Evolutionary conservation across 2,113 vertebrate genomes (phyloP), one percentile per base, ranked within the genome.

Genomic region (Ascaphus truei): DNA sequence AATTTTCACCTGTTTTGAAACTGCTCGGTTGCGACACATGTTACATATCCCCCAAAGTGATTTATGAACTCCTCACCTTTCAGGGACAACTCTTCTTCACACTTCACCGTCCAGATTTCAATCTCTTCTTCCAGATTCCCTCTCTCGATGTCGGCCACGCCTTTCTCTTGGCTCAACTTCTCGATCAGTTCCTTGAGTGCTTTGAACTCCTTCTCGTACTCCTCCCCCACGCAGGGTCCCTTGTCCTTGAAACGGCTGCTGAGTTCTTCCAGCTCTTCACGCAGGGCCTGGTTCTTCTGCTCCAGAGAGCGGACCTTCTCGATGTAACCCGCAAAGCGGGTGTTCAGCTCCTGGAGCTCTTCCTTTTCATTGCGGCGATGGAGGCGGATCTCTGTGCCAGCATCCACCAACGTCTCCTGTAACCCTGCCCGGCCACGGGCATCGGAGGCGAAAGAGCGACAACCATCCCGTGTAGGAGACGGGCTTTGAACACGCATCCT

Each of bases 261-360:
- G 75, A 91, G 91, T 81, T 88, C 91, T 77, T 88, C 93, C 76
- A 94, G 85, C 65, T 97, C 95, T 0, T 89, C 91, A 76, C 93
- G 91, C 83, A 97, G 79, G 80, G 89, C 89, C 83, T 88, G 89
- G 86, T 96, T 95, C 81, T 92, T 92, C 68, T 88, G 83, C 87
- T 97, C 95, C 66, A 96, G 82, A 76, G 88, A 89, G 47, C 92
- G 87, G 82, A 96, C 94, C 76, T 93, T 91, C 74, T 97, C 93
- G 77, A 97, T 96, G 85, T 96, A 97, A 43, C 92, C 92, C 5
- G 95, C 93, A 84, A 96, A 96, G n/a, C 95, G 93, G 78, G 95
- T 93, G 67, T 97, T 97, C 7, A 97, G 88, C 45, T 75, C 83
- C 81, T 95, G 95, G 79, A 97, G 88, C 56, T 93, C 85, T 82